Conservation (phyloP, 2,888 invertebrate genomes). For the Meloe dianella region DNA sequence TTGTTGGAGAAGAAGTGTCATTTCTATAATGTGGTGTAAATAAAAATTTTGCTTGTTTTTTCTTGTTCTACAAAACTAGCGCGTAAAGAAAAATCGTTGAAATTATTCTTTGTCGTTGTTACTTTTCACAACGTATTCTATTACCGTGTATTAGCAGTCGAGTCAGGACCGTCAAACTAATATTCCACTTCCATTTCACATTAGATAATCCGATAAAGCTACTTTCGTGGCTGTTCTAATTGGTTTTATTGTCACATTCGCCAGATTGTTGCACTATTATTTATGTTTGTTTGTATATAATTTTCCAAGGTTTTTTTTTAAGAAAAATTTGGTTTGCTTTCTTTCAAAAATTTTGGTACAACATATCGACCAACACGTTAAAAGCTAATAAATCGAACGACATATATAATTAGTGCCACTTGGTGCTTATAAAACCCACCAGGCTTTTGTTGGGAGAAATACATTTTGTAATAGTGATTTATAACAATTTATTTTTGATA, state of each 20-base stretch:
- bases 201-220: conserved; percentile 24
- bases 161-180: conserved; percentile 23
- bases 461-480: conserved; percentile 1
- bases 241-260: conserved; percentile 26
- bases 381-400: not conserved
- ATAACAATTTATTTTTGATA: conserved; percentile 10
- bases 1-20: not conserved
- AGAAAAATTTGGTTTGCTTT: too few species aligned
- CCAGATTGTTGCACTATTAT: conserved; percentile 15
- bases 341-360: not conserved
- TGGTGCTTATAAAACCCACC: not conserved
- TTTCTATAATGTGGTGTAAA: not conserved
- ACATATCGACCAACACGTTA: not conserved
- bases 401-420: not conserved
- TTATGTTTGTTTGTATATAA: conserved; percentile 13
- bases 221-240: conserved; percentile 26
- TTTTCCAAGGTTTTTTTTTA: conserved; percentile 15
- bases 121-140: conserved; percentile 23
- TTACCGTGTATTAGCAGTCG: conserved; percentile 27
- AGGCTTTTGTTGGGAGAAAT: not conserved
- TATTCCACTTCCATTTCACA: conserved; percentile 25
- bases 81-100: not conserved
- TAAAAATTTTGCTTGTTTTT: not conserved
- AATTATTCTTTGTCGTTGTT: conserved; percentile 29
- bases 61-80: not conserved